These are phyloP conservation scores for Hipparchia sbordonii DNA, from an alignment of 2,888 invertebrate genomes.

Conservation along the genomic window DNA sequence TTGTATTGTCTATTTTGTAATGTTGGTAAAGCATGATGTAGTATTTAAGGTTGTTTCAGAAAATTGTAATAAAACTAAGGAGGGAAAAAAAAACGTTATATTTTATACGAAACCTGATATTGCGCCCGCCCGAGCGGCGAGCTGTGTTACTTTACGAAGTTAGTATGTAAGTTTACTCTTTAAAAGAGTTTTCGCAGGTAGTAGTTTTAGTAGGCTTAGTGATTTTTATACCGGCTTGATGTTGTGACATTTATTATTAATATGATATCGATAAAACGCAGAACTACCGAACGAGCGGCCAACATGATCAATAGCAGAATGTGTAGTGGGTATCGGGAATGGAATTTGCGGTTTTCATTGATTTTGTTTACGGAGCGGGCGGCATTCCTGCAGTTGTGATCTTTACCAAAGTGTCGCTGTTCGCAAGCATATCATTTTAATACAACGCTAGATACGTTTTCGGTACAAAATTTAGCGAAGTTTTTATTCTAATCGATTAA, in stretches of 20 bases:
- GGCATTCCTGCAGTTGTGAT: conserved; percentile 67
- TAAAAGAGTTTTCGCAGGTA: conserved; percentile 82
- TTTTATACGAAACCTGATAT: conserved; percentile 77
- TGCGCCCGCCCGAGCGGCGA: conserved; percentile 54
- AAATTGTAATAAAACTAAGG: conserved; percentile 79
- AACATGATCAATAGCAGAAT: conserved; percentile 74
- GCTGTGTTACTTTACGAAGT: conserved; percentile 76
- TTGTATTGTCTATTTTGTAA: conserved; percentile 79
- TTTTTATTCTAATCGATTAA: conserved; percentile 76
- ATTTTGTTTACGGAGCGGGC: conserved; percentile 63
- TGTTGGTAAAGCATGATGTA: conserved; percentile 71
- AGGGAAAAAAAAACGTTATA: conserved; percentile 76
- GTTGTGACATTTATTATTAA: conserved; percentile 81
- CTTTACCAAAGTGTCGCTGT: conserved; percentile 79
- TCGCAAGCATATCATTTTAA: conserved; percentile 80
- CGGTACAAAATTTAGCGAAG: conserved; percentile 78
- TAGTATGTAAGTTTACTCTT: conserved; percentile 80
- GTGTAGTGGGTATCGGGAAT: conserved; percentile 72
- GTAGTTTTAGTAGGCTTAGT: conserved; percentile 83
- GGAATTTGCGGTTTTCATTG: conserved; percentile 48
- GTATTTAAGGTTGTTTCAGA: conserved; percentile 79
- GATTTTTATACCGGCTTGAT: conserved; percentile 84
- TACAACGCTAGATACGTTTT: conserved; percentile 76
- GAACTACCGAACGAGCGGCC: conserved; percentile 71
- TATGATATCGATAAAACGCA: conserved; percentile 69